Conservation (phyloP, 2,888 invertebrate genomes). For the Watsonalla binaria region DNA sequence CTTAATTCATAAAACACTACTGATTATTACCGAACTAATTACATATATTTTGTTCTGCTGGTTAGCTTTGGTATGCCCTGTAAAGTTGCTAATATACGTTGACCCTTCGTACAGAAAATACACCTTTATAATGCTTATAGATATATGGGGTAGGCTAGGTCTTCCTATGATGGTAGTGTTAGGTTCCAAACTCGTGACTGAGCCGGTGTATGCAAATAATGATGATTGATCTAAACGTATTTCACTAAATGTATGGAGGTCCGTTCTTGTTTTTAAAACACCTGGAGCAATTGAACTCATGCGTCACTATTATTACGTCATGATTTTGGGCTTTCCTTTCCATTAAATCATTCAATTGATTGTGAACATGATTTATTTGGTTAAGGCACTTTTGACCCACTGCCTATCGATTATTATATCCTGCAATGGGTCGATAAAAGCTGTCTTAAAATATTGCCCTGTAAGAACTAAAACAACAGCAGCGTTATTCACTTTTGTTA, state of each 20-base stretch:
- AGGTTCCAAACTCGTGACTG: constrained; percentile 41
- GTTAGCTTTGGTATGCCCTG: constrained; percentile 34
- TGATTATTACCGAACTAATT: constrained; percentile 37
- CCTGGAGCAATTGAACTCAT: constrained; percentile 25
- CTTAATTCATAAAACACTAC: constrained; percentile 34
- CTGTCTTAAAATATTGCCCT: too few species aligned
- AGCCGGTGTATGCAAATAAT: constrained; percentile 51
- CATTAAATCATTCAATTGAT: too few species aligned
- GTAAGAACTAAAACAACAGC: too few species aligned
- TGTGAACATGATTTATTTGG: too few species aligned
- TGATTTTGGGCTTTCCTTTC: too few species aligned
- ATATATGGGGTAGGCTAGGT: constrained; percentile 18
- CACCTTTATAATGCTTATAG: constrained; percentile 7
- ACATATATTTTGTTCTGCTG: constrained; percentile 36
- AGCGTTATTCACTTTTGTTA: too few species aligned
- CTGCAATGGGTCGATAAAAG: too few species aligned
- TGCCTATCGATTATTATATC: too few species aligned
- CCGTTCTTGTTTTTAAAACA: constrained; percentile 34
- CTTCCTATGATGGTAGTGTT: constrained; percentile 20
- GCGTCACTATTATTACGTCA: not conserved
- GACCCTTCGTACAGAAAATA: constrained; percentile 16
- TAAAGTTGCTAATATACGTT: constrained; percentile 23
- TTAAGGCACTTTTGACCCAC: too few species aligned
- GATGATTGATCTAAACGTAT: constrained; percentile 55
- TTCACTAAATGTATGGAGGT: constrained; percentile 43